These are phyloP conservation scores for Paraplagusia blochii DNA, from an alignment of 2,113 vertebrate genomes.

Conservation along the genomic window DNA sequence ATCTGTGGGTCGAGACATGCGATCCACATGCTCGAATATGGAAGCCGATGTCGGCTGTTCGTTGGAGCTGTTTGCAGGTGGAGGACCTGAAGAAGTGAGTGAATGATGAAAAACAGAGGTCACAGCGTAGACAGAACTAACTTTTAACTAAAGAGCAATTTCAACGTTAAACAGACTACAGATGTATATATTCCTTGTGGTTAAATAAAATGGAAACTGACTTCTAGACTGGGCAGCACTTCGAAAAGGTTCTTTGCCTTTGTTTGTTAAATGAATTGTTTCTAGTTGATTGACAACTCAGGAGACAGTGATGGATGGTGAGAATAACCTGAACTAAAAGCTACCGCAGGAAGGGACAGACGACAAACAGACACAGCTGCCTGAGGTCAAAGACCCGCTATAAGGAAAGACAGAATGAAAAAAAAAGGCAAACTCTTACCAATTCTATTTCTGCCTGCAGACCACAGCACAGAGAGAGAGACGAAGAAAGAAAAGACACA, in stretches of 20 bases:
- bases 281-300: slow-evolving; percentile 45
- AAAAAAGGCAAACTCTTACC: slow-evolving; percentile 75
- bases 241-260: slow-evolving; percentile 32
- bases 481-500: too few species aligned
- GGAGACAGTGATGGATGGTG: slow-evolving; percentile 57
- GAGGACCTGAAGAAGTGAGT: slow-evolving; percentile 76
- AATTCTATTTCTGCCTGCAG: slow-evolving; percentile 82
- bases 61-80: slow-evolving; percentile 70
- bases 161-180: slow-evolving; percentile 1
- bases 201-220: slow-evolving; percentile 8
- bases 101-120: neutral
- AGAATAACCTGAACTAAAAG: slow-evolving; percentile 40
- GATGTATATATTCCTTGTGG: neutral
- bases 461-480: slow-evolving; percentile 67
- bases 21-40: slow-evolving; percentile 94
- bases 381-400: slow-evolving; percentile 45
- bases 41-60: slow-evolving; percentile 90
- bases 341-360: slow-evolving; percentile 35
- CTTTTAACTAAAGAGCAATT: neutral
- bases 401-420: slow-evolving; percentile 20
- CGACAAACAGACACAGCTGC: slow-evolving; percentile 51
- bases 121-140: neutral
- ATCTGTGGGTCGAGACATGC: slow-evolving; percentile 85
- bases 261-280: slow-evolving; percentile 36
- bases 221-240: slow-evolving; percentile 12